These are phyloP conservation scores for Neodon shergylaensis DNA, from an alignment of 2,113 vertebrate species.

Conservation along the genomic window DNA sequence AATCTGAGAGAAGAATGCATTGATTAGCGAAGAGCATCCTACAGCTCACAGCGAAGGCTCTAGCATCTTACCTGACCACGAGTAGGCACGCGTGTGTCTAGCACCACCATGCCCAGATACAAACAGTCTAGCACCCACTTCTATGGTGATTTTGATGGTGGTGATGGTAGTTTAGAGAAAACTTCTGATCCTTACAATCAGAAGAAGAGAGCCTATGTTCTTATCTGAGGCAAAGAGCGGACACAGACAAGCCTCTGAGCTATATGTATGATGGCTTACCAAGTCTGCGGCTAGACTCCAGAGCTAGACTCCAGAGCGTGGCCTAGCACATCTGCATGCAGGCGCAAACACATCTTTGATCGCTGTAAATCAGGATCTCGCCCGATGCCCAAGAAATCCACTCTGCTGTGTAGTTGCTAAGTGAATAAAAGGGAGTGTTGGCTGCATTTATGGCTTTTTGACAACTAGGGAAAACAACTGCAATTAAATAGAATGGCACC, in stretches of 20 bases:
- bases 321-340: not conserved
- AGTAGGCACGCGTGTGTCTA: not conserved
- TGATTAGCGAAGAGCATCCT: not conserved
- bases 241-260: not conserved
- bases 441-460: not conserved
- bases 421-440: not conserved
- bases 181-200: not conserved
- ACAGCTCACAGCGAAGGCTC: not conserved
- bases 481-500: not conserved
- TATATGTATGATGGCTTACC: not conserved
- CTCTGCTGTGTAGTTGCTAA: not conserved
- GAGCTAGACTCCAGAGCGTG: not conserved
- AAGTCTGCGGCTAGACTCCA: not conserved
- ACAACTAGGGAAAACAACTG: slow-evolving; percentile 24
- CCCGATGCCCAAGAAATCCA: not conserved
- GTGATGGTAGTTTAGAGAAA: not conserved
- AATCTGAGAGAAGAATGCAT: not conserved
- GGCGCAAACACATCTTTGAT: not conserved
- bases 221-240: not conserved
- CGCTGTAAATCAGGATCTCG: not conserved
- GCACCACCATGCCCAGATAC: too few species aligned
- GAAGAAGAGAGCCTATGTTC: not conserved
- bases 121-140: not conserved
- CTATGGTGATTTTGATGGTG: not conserved
- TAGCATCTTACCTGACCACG: not conserved